Evolutionary conservation across 2,888 invertebrate genomes (phyloP), one percentile per base, ranked within the genome.

Genomic region (Sicus ferrugineus): DNA sequence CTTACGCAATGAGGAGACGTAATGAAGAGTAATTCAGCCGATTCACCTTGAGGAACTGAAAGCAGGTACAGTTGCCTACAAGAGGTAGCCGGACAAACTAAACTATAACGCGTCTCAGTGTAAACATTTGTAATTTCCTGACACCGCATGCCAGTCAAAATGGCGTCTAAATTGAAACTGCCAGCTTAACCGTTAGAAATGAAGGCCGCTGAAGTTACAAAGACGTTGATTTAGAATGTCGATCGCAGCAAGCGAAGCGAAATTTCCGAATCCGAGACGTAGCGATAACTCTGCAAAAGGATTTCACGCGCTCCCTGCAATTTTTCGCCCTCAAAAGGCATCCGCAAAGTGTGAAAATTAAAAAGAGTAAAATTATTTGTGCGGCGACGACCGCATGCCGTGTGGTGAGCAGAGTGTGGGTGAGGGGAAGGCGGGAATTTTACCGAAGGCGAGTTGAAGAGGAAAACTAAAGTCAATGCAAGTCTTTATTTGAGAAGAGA

Each of bases 211-310:
- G 42, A 23, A 16, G n/a, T n/a, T n/a, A n/a, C n/a, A n/a, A n/a
- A n/a, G n/a, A n/a, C n/a, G n/a, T n/a, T n/a, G n/a, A n/a, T n/a
- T n/a, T n/a, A n/a, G n/a, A n/a, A n/a, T n/a, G n/a, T n/a, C n/a
- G n/a, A n/a, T n/a, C n/a, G n/a, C n/a, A n/a, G 26, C 7, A 31
- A 23, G 42, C 4, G 23, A 14, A 21, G 21, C 16, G 19, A 63
- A 28, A 66, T 28, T 38, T 16, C 31, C 66, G 19, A 11, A 6
- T 38, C 42, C 31, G 30, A 21, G 14, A n/a, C 14, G 31, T 14
- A n/a, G 28, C 46, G 14, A 19, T 67, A 58, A 58, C 58, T 58
- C 58, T 67, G 67, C 28, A 58, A 23, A 58, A 46, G n/a, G n/a
- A 56, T 58, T 67, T 67, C 50, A 65, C 65, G 58, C 67, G 16